phyloP scores from a whole-genome alignment of 92 coral and sea anemone genomes.

The Porites evermanni region DNA sequence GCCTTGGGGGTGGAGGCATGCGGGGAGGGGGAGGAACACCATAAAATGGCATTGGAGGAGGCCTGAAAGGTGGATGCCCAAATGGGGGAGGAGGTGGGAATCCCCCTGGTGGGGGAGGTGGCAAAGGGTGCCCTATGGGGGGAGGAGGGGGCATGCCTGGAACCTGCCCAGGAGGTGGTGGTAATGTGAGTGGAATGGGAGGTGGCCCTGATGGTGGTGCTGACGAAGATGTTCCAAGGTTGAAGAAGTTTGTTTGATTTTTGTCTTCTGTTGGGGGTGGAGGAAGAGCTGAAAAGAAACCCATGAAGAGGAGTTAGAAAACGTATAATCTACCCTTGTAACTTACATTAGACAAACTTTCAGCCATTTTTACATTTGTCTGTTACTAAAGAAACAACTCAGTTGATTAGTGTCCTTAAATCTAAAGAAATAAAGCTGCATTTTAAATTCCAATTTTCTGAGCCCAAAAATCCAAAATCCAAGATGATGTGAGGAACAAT shows the following conservation, averaged over 20 bases:
- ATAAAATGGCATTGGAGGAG: constrained; percentile 82
- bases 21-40: constrained; percentile 85
- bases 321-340: too few species aligned
- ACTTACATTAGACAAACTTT: too few species aligned
- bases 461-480: too few species aligned
- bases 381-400: too few species aligned
- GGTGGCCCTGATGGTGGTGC: constrained; percentile 65
- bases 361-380: too few species aligned
- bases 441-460: too few species aligned
- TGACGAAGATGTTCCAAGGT: constrained; percentile 72
- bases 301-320: neutral
- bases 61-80: constrained; percentile 91
- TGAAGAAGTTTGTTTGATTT: constrained; percentile 89
- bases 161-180: constrained; percentile 84
- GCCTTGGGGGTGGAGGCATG: constrained; percentile 76
- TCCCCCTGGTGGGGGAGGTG: constrained; percentile 80
- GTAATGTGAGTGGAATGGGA: constrained; percentile 69
- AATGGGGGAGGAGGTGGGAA: constrained; percentile 91
- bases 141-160: constrained; percentile 93
- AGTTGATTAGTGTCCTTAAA: too few species aligned
- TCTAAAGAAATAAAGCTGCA: too few species aligned
- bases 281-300: constrained; percentile 75
- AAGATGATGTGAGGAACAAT: too few species aligned
- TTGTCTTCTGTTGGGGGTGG: constrained; percentile 88
- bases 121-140: constrained; percentile 51